Conservation (phyloP, 2,888 invertebrate species). For the Catocala sponsa region DNA sequence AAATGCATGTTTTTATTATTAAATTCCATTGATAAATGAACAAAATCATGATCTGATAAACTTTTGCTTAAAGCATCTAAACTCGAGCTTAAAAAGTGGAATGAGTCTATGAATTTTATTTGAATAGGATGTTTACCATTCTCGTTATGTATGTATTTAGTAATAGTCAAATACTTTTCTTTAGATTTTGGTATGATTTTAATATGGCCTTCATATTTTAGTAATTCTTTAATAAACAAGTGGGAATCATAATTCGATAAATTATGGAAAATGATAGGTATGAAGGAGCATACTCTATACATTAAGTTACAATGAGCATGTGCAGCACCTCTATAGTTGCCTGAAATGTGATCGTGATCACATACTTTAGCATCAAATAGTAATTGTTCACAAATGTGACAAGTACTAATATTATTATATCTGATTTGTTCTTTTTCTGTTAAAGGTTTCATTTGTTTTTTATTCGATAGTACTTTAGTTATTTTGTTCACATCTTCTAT, state of each 20-base stretch:
- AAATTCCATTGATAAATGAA: neutral
- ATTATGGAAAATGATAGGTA: slow-evolving; percentile 48
- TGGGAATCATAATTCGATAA: slow-evolving; percentile 43
- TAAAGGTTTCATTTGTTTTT: slow-evolving; percentile 12
- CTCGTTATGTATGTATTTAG: slow-evolving; percentile 10
- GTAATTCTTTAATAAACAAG: slow-evolving; percentile 38
- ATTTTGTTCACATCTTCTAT: too few relatives aligned
- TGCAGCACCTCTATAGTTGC: slow-evolving; percentile 30
- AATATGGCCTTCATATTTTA: slow-evolving; percentile 26
- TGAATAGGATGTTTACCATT: neutral
- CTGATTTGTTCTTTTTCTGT: neutral
- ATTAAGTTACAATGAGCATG: slow-evolving; percentile 36
- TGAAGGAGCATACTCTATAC: slow-evolving; percentile 31
- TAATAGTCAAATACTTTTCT: slow-evolving; percentile 34
- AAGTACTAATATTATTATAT: slow-evolving; percentile 12
- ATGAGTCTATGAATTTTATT: slow-evolving; percentile 10
- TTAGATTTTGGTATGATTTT: slow-evolving; percentile 40
- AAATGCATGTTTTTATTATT: neutral
- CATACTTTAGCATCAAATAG: slow-evolving; percentile 15
- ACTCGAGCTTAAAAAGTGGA: slow-evolving; percentile 2
- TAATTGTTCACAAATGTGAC: slow-evolving; percentile 21
- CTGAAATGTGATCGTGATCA: slow-evolving; percentile 29
- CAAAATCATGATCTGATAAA: neutral
- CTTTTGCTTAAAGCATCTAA: slow-evolving; percentile 4
- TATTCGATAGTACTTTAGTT: slow-evolving; percentile 4